phyloP scores from a whole-genome alignment of 2,888 invertebrate genomes.

The Spicauda simplicius region DNA sequence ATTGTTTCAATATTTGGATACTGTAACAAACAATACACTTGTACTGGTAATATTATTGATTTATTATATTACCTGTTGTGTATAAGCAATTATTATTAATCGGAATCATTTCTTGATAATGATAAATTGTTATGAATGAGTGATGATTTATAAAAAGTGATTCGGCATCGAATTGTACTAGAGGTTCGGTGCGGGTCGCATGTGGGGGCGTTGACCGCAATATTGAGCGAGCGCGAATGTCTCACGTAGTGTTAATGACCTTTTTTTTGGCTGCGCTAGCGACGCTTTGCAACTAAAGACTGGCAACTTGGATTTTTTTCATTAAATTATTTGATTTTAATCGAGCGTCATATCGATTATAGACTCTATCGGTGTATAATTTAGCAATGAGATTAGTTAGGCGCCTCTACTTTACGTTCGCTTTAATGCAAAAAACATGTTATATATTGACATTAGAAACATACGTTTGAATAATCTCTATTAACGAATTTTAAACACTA shows the following conservation, averaged over 20 bases:
- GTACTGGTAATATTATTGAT: slow-evolving; percentile 24
- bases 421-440: background rate
- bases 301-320: slow-evolving; percentile 6
- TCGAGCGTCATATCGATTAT: background rate
- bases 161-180: slow-evolving; percentile 40
- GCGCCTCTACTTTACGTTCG: background rate
- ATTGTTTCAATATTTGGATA: slow-evolving; percentile 46
- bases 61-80: slow-evolving; percentile 11
- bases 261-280: slow-evolving; percentile 78
- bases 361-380: background rate
- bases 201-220: slow-evolving; percentile 80
- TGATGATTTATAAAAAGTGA: slow-evolving; percentile 34
- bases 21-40: slow-evolving; percentile 12
- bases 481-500: background rate
- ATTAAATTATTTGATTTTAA: slow-evolving; percentile 2
- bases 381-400: background rate
- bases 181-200: slow-evolving; percentile 56
- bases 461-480: background rate
- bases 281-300: slow-evolving; percentile 45
- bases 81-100: background rate
- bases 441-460: background rate
- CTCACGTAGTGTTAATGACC: slow-evolving; percentile 83
- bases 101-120: background rate
- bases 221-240: slow-evolving; percentile 83
- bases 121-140: slow-evolving; percentile 6